These are phyloP conservation scores for Planiliza haematocheilus DNA, from an alignment of 2,113 vertebrate species.

Conservation along the genomic window DNA sequence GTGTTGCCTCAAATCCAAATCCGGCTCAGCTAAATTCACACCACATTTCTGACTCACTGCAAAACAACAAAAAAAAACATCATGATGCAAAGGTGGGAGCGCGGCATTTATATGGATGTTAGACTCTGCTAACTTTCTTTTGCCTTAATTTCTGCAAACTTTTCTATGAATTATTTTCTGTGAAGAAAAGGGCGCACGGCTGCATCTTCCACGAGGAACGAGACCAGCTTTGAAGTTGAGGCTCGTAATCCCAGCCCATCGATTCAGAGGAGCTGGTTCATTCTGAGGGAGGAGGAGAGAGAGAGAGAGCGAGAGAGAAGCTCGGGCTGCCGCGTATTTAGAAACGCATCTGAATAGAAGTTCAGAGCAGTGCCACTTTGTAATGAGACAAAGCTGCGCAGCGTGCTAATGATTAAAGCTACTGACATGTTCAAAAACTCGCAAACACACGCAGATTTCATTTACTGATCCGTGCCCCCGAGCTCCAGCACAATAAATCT, in stretches of 20 bases:
- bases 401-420: constrained; percentile 33
- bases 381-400: constrained; percentile 46
- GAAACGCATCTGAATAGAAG: background rate
- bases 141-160: constrained; percentile 25
- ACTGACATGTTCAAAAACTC: constrained; percentile 9
- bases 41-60: too few species aligned
- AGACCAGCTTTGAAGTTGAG: constrained; percentile 78
- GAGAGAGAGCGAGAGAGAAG: background rate
- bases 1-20: constrained; percentile 12
- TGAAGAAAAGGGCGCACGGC: constrained; percentile 42
- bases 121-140: constrained; percentile 42
- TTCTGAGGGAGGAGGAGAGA: constrained; percentile 22
- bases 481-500: constrained; percentile 5
- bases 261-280: constrained; percentile 64
- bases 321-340: constrained; percentile 20
- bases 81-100: background rate
- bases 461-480: constrained; percentile 2
- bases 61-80: background rate
- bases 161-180: constrained; percentile 53
- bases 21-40: too few species aligned
- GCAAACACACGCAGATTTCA: background rate
- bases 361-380: constrained; percentile 26
- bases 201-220: constrained; percentile 57
- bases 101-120: constrained; percentile 4
- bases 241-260: constrained; percentile 74